phyloP scores from a whole-genome alignment of 2,797 vertebrate species.

The Austrolebias charrua region DNA sequence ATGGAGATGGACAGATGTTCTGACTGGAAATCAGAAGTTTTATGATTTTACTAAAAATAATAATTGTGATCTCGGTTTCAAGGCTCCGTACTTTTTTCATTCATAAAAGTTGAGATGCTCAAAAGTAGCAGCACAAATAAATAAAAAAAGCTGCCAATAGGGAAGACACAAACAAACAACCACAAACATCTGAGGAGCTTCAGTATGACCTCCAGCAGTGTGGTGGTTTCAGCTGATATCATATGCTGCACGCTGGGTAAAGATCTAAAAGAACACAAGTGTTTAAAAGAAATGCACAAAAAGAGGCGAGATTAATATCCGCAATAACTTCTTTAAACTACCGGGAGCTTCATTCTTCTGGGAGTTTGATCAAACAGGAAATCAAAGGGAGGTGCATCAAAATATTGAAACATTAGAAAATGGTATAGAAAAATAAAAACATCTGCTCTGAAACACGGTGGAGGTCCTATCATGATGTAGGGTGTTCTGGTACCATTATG shows the following conservation, averaged over 20 bases:
- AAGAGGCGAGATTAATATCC: not conserved
- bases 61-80: too few relatives aligned
- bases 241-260: not conserved
- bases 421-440: too few relatives aligned
- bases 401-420: too few relatives aligned
- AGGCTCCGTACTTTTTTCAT: too few relatives aligned
- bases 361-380: not conserved
- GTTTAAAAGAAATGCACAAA: not conserved
- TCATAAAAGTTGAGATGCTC: too few relatives aligned
- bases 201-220: not conserved
- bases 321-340: not conserved
- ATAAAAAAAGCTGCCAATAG: too few relatives aligned
- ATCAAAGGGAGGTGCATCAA: not conserved
- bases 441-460: not conserved
- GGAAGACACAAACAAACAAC: not conserved
- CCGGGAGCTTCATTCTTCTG: not conserved
- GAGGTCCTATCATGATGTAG: not conserved
- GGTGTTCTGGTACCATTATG: too few relatives aligned
- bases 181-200: not conserved
- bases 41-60: too few relatives aligned
- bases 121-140: too few relatives aligned
- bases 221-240: not conserved
- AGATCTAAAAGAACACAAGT: not conserved
- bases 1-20: too few relatives aligned
- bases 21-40: too few relatives aligned